Evolutionary conservation across 1,140 invertebrate species (phyloP), one percentile per base, ranked within the genome.

Genomic region (Hormaphis cornu): DNA sequence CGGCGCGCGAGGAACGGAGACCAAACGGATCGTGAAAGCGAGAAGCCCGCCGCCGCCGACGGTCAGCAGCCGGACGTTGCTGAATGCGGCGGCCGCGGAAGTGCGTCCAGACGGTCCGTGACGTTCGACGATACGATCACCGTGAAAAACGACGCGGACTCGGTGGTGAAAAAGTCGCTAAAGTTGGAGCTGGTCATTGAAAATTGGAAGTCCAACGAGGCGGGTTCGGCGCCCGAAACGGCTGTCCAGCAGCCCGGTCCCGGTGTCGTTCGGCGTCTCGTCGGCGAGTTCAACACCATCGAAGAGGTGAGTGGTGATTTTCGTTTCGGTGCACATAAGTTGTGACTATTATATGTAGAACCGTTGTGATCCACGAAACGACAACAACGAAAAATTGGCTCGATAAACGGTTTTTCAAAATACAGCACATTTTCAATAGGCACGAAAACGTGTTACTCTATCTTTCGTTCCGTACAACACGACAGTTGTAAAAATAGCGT

Each of bases 41-140:
- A 24, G 1, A 40, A 8, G 3, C 0, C 18, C 4, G 0, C 20
- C 1, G 28, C n/a, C n/a, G n/a, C n/a, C n/a, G n/a, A n/a, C n/a
- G n/a, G n/a, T n/a, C n/a, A 20, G 12, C 1, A 52, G 16, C 9
- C 16, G 0, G 1, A 10, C 52, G 28, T 1, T 10, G 5, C 6
- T 0, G 18, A 26, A 56, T 20, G 5, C 30, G 30, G 30, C 9
- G 12, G 2, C 20, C 33, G 2, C 5, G 14, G 7, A 8, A 24
- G 30, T 14, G 1, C 1, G 6, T 22, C 5, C 20, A 58, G 40
- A 40, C 54, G 54, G 7, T 40, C 16, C 35, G 54, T 58, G 3
- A 58, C 54, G 54, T 58, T 58, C 16, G 33, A 37, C 54, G 35
- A 58, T 14, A 58, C 22, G 14, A 40, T 58, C 30, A 37, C 54